phyloP scores from a whole-genome alignment of 2,113 vertebrate genomes.

The Cercocebus atys region DNA sequence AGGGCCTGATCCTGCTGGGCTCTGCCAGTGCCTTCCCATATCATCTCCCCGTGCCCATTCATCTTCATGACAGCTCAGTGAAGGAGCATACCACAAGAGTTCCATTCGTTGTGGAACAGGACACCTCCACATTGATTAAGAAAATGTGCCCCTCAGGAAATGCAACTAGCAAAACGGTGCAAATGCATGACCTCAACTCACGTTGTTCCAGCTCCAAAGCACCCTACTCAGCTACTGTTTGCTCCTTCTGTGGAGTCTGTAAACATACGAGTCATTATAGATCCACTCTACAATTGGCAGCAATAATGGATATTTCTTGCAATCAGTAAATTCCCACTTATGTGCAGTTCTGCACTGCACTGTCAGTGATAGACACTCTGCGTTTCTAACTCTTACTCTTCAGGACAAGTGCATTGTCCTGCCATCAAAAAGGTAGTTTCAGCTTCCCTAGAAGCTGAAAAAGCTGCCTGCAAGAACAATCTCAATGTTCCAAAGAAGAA shows the following conservation, averaged over 20 bases:
- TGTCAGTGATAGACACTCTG: too few relatives aligned
- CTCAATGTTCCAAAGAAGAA: too few relatives aligned
- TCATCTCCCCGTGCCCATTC: neutral
- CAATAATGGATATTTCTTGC: neutral
- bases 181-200: neutral
- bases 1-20: neutral
- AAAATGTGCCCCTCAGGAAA: neutral
- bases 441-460: too few relatives aligned
- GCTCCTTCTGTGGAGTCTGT: neutral
- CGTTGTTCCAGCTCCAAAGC: neutral
- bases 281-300: neutral
- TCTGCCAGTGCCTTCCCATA: neutral
- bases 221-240: too few relatives aligned
- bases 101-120: neutral
- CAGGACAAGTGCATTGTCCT: too few relatives aligned
- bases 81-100: neutral
- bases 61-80: neutral
- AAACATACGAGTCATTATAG: neutral
- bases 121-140: too few relatives aligned
- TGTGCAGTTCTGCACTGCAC: too few relatives aligned
- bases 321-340: neutral
- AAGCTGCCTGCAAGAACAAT: too few relatives aligned
- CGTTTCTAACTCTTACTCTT: too few relatives aligned
- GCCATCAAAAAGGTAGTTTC: too few relatives aligned
- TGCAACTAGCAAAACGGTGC: neutral